These are phyloP conservation scores for Orycteropus afer DNA, from an alignment of 2,113 vertebrate genomes.

Conservation along the genomic window DNA sequence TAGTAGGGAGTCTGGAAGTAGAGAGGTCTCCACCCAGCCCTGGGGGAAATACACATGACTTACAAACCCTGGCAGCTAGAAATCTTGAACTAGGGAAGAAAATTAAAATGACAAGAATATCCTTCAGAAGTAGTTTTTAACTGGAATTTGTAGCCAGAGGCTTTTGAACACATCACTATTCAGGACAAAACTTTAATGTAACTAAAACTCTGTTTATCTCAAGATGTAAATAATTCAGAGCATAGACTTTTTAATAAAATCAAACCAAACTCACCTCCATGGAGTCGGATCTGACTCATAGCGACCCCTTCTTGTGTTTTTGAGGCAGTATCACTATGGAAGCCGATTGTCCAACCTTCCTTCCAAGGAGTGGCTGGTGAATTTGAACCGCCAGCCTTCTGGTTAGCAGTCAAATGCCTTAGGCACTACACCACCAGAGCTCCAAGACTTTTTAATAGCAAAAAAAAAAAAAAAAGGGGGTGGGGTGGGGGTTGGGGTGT, in stretches of 20 bases:
- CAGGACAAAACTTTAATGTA: neutral
- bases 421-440: too few relatives aligned
- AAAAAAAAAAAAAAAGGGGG: neutral
- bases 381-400: too few relatives aligned
- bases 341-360: too few relatives aligned
- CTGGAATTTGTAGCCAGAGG: neutral
- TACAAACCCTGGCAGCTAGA: neutral
- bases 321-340: too few relatives aligned
- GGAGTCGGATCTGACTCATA: too few relatives aligned
- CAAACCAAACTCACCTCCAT: neutral
- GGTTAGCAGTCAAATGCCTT: too few relatives aligned
- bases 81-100: neutral
- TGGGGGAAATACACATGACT: neutral
- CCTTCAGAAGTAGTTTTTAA: neutral
- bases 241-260: neutral
- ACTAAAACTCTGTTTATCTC: neutral
- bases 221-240: neutral
- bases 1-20: neutral
- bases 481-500: too few relatives aligned
- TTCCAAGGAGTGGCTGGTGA: too few relatives aligned
- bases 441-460: constrained; percentile 8
- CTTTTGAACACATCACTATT: neutral
- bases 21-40: neutral
- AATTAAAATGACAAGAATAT: neutral
- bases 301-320: too few relatives aligned